Conservation (phyloP, 2,888 invertebrate genomes). For the Heliconius ethilla region DNA sequence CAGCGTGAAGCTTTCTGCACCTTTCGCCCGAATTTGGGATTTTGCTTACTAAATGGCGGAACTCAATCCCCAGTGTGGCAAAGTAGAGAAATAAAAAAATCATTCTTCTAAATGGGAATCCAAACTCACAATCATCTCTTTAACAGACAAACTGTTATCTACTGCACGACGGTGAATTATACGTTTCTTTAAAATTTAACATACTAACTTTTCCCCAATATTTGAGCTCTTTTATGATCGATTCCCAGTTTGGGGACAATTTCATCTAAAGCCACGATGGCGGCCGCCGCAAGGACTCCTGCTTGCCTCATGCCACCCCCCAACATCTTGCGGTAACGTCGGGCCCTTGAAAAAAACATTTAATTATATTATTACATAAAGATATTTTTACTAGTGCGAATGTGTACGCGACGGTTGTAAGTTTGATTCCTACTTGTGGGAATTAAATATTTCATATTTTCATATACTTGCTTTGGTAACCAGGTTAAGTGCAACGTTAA, state of each 20-base stretch:
- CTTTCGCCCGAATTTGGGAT: too few relatives aligned
- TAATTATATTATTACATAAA: not conserved
- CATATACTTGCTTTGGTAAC: not conserved
- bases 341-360: constrained; percentile 81
- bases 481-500: not conserved
- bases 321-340: constrained; percentile 90
- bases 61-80: too few relatives aligned
- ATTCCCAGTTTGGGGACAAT: constrained; percentile 85
- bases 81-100: too few relatives aligned
- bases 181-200: not conserved
- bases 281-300: constrained; percentile 95
- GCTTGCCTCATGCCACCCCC: constrained; percentile 97
- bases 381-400: not conserved
- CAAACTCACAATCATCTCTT: too few relatives aligned
- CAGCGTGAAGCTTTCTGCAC: too few relatives aligned
- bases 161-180: not conserved
- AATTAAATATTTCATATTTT: not conserved
- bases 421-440: not conserved
- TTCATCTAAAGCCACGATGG: constrained; percentile 91
- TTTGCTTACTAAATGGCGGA: too few relatives aligned
- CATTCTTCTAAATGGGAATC: too few relatives aligned
- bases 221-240: constrained; percentile 88
- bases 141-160: too few relatives aligned
- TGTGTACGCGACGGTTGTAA: not conserved
- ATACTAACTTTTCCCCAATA: constrained; percentile 85